Evolutionary conservation across 2,113 vertebrate species (phyloP), one percentile per base, ranked within the genome.

Genomic region (Sander vitreus): DNA sequence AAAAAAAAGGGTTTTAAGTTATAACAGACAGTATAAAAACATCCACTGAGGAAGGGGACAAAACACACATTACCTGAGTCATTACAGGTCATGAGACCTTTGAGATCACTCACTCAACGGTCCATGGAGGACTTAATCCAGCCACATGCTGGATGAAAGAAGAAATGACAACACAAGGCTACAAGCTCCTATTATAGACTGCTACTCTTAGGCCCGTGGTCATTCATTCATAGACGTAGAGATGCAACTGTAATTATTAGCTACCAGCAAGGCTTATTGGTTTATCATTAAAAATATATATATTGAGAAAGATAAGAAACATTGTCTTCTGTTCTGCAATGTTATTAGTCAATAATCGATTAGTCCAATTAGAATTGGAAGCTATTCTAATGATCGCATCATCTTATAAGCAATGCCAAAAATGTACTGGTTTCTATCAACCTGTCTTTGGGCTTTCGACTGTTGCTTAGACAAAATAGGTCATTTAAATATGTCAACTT

Each of bases 41-140:
- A 75, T 69, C 55, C 33, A 60, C 33, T 39, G 25, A 27, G 7
- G 12, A 18, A 1, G 54, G 2, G 6, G 15, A 36, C 55, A 45
- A 63, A 55, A 36, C 51, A 36, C 50, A 72, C 27, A 65, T 65
- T 33, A 54, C 48, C 58, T 65, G 68, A 6, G 33, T 58, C 36
- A 18, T 57, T 80, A 76, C 0, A 67, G 73, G 59, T 63, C 60
- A 62, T 59, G 5, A 43, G 30, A 5, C 19, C 67, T n/a, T 58
- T 55, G 27, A 27, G 51, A 66, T 30, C 33, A 55, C 48, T 79
- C 58, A 33, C 36, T 80, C 76, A 63, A 16, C 5, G 33, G 15
- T 54, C 33, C 11, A 11, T n/a, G 15, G 21, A 53, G 30, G 48
- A 53, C 10, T 64, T 39, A 64, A 64, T 43, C 13, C 12, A 23